These are phyloP conservation scores for Otolemur crassicaudatus DNA, from an alignment of 2,797 vertebrate species.

Conservation along the genomic window DNA sequence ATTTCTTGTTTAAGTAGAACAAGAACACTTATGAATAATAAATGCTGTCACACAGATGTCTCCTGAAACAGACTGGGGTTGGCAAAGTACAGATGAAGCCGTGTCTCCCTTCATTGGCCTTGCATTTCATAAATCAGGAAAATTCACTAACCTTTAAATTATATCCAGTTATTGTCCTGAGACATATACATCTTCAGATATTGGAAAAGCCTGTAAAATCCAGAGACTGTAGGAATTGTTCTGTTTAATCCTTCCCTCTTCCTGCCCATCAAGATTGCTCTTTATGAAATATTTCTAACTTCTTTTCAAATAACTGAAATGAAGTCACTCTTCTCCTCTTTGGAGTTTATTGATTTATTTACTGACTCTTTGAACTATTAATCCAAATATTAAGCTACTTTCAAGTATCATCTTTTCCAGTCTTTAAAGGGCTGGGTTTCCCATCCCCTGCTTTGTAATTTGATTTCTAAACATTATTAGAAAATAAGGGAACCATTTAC, in stretches of 20 bases:
- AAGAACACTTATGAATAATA: neutral
- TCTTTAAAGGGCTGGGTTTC: neutral
- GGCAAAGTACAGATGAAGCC: neutral
- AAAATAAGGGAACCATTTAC: slow-evolving; percentile 22
- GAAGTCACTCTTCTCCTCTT: neutral
- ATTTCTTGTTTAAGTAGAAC: slow-evolving; percentile 15
- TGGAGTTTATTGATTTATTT: neutral
- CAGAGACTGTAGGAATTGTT: neutral
- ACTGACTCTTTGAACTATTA: neutral
- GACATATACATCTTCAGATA: neutral
- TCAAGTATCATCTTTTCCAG: neutral
- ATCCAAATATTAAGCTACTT: neutral
- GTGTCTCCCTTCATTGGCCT: neutral
- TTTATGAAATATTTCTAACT: neutral
- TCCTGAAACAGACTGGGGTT: neutral
- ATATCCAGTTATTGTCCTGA: neutral
- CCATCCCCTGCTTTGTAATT: neutral
- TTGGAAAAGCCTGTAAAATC: neutral
- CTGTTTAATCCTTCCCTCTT: neutral
- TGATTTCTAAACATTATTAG: slow-evolving; percentile 23
- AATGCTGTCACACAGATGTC: neutral
- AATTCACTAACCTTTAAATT: slow-evolving; percentile 4
- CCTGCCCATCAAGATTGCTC: neutral
- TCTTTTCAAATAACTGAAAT: slow-evolving; percentile 17
- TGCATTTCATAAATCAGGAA: neutral